Evolutionary conservation across 1,140 invertebrate species (phyloP).

Genomic region (Acyrthosiphon pisum): DNA sequence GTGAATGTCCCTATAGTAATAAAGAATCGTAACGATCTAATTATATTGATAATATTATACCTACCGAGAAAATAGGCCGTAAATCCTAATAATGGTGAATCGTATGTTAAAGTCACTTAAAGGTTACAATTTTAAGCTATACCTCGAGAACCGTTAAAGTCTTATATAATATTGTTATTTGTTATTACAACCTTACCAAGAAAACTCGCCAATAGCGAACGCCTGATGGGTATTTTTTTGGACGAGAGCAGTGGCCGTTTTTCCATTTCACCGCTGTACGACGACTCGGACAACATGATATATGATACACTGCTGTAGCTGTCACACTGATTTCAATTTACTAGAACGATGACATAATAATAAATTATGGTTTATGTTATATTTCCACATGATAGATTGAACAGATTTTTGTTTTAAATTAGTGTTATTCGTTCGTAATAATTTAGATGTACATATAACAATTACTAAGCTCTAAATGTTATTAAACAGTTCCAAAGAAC

Average conservation of each 20-base stretch:
- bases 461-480: background rate
- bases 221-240: background rate
- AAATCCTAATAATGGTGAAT: background rate
- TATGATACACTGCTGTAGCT: background rate
- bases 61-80: background rate
- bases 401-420: background rate
- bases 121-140: background rate
- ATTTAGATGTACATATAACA: background rate
- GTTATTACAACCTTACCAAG: background rate
- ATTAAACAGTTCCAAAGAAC: background rate
- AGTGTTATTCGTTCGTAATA: background rate
- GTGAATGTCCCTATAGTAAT: background rate
- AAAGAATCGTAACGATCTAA: background rate
- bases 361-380: background rate
- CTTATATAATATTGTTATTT: background rate
- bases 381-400: background rate
- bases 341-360: background rate
- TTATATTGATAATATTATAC: too few relatives aligned
- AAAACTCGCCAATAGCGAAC: slow-evolving; percentile 39
- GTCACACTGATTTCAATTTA: background rate
- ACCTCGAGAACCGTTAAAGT: background rate
- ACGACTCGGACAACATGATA: background rate
- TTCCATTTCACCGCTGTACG: background rate
- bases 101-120: background rate
- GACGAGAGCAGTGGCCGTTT: background rate